Percentiles rank a stretch among this genome's conserved stretches.
These are phyloP conservation scores for Hippolais icterina DNA, from an alignment of 2,113 vertebrate genomes.

Conservation along the genomic window DNA sequence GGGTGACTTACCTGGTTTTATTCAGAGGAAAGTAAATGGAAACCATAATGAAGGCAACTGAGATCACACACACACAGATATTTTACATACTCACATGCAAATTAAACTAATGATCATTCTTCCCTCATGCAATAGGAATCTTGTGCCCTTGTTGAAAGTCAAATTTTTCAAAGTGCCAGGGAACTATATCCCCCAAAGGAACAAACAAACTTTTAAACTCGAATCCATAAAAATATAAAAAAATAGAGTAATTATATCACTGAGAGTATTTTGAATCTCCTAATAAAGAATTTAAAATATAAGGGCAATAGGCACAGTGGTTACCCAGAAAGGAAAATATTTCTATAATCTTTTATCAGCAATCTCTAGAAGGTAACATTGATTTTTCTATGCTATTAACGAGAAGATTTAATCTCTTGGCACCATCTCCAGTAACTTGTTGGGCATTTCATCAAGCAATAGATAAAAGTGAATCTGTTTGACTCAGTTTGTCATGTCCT, in stretches of 20 bases:
- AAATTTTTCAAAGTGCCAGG: neutral
- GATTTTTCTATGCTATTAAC: conserved; percentile 4
- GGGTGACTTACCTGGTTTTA: neutral
- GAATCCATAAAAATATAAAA: neutral
- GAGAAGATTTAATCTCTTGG: neutral
- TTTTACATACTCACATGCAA: neutral
- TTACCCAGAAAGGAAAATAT: neutral
- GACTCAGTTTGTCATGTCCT: neutral
- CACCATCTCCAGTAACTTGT: neutral
- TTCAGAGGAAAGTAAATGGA: neutral
- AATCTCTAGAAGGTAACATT: neutral
- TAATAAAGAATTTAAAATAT: neutral
- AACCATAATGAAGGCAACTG: neutral
- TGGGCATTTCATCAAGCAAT: neutral
- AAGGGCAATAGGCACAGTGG: neutral
- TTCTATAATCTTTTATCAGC: neutral
- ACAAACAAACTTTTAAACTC: neutral
- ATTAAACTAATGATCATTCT: neutral
- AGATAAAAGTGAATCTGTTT: neutral
- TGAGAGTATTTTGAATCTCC: neutral
- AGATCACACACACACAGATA: neutral
- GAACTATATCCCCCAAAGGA: neutral
- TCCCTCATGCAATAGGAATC: neutral
- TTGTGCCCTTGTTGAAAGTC: neutral
- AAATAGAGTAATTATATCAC: neutral